A percentile compares a stretch with the other conserved stretches of the same genome.
Conservation (phyloP, 2,113 vertebrate genomes). For the Marmota monax region DNA sequence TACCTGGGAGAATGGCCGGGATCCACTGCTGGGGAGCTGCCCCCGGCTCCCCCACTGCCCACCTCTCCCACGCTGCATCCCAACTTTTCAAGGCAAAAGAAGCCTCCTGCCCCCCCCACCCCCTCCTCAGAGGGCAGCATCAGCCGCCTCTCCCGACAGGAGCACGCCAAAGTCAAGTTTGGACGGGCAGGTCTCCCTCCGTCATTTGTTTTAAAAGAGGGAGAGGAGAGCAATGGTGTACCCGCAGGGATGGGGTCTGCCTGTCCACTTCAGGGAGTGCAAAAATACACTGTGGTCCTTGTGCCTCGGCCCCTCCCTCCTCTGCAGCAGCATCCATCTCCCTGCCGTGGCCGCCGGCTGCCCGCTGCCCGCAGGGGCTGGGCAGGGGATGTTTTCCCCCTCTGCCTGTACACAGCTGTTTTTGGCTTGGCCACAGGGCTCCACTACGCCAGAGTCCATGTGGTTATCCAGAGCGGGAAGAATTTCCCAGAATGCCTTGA, state of each 20-base stretch:
- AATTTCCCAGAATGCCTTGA: slow-evolving; percentile 82
- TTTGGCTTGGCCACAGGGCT: slow-evolving; percentile 75
- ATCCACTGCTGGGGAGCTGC: not conserved
- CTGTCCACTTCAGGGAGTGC: slow-evolving; percentile 26
- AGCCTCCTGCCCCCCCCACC: not conserved
- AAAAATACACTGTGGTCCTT: slow-evolving; percentile 54
- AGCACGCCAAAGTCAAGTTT: slow-evolving; percentile 48
- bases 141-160: slow-evolving; percentile 35
- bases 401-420: slow-evolving; percentile 76
- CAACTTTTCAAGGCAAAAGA: slow-evolving; percentile 59
- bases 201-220: slow-evolving; percentile 44
- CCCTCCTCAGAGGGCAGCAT: not conserved
- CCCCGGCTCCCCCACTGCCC: not conserved
- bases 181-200: slow-evolving; percentile 56
- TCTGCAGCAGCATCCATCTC: not conserved
- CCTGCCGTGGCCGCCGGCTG: not conserved
- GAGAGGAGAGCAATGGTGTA: slow-evolving; percentile 10
- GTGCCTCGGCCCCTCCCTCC: not conserved
- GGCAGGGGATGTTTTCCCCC: slow-evolving; percentile 11
- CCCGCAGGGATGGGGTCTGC: not conserved
- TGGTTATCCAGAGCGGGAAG: slow-evolving; percentile 78
- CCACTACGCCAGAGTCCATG: slow-evolving; percentile 75
- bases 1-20: not conserved
- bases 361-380: not conserved
- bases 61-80: not conserved